phyloP scores from a whole-genome alignment of 37 sponge, comb jelly and placozoan species.

The Cliona cf. orientalis region DNA sequence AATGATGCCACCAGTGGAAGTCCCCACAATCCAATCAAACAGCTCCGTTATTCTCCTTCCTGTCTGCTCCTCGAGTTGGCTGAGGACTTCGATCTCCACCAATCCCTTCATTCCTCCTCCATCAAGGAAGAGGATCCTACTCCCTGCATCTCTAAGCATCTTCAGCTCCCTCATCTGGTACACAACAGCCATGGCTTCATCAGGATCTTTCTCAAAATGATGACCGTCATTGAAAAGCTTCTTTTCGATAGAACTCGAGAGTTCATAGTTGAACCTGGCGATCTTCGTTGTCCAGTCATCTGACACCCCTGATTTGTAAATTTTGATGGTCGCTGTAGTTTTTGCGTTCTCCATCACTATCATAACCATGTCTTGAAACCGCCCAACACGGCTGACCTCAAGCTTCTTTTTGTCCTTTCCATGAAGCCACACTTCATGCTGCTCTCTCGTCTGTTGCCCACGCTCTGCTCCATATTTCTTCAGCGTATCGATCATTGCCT shows the following conservation, averaged over 20 bases:
- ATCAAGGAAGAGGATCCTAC: conserved; percentile 62
- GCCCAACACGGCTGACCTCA: too few species aligned
- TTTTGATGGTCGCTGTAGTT: too few species aligned
- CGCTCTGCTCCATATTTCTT: too few species aligned
- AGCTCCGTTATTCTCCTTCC: conserved; percentile 46
- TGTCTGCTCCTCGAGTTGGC: conserved; percentile 27
- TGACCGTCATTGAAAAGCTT: not conserved
- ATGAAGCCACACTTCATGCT: too few species aligned
- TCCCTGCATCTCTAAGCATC: conserved; percentile 20
- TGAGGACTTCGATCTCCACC: conserved; percentile 63
- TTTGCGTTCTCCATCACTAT: too few species aligned
- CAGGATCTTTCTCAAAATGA: not conserved
- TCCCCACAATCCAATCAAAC: conserved; percentile 61
- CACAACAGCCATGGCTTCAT: not conserved
- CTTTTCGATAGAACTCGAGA: not conserved
- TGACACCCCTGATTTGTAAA: too few species aligned
- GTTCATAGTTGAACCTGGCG: not conserved
- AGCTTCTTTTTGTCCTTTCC: too few species aligned
- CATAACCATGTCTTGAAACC: too few species aligned
- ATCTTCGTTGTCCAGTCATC: not conserved
- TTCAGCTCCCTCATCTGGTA: conserved; percentile 27
- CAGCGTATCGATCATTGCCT: too few species aligned
- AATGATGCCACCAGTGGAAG: conserved; percentile 43
- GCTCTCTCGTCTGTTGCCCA: too few species aligned
- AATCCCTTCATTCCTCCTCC: conserved; percentile 74